A percentile compares a stretch with the other conserved stretches of the same genome.
These are phyloP conservation scores for Julus scanicus DNA, from an alignment of 2,888 invertebrate species.

Conservation along the genomic window DNA sequence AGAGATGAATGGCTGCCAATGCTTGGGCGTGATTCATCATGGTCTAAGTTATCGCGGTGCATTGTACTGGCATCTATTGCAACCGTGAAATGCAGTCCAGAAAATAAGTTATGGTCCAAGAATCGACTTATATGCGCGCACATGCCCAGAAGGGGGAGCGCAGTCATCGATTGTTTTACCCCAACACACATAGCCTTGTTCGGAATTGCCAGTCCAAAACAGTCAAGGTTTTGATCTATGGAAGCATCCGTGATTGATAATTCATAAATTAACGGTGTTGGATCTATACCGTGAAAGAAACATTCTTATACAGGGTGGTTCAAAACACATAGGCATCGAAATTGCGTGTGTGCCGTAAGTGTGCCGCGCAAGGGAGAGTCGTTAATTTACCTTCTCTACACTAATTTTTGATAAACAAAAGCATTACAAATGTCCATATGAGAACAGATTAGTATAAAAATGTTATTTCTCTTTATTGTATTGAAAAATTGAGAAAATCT, in stretches of 20 bases:
- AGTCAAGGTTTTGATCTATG: not conserved
- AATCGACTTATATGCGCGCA: conserved; percentile 31
- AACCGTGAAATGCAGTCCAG: conserved; percentile 30
- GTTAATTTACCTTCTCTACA: too few relatives aligned
- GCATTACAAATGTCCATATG: too few relatives aligned
- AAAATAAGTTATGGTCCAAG: conserved; percentile 32
- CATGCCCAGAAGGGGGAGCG: conserved; percentile 1
- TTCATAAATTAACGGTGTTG: not conserved
- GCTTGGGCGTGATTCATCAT: conserved; percentile 55
- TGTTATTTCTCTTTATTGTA: too few relatives aligned
- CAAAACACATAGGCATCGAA: not conserved
- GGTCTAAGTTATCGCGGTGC: conserved; percentile 50
- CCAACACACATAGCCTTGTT: not conserved
- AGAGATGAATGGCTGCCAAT: conserved; percentile 55
- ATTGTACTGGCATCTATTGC: conserved; percentile 51
- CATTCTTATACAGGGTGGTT: not conserved
- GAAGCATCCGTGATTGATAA: not conserved
- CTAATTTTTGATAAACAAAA: too few relatives aligned
- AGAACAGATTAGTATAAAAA: too few relatives aligned
- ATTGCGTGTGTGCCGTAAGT: too few relatives aligned
- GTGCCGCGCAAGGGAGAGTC: too few relatives aligned
- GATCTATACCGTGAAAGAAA: not conserved
- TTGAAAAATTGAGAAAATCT: too few relatives aligned
- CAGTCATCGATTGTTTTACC: not conserved
- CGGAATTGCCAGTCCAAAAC: not conserved